Conservation (phyloP, 2,888 invertebrate species). For the Plutella xylostella region DNA sequence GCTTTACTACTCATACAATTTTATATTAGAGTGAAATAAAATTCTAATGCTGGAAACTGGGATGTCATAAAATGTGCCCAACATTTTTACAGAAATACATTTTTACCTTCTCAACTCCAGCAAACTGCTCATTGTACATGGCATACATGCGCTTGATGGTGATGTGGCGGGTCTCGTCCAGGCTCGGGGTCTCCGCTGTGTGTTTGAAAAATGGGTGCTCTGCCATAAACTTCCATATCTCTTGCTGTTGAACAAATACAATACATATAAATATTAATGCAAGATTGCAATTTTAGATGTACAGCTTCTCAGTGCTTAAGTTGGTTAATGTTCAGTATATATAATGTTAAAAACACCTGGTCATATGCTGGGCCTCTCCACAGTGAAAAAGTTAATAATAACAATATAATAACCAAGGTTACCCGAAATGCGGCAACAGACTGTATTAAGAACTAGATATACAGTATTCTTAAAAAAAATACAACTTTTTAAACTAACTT, state of each 20-base stretch:
- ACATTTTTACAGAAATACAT: neutral
- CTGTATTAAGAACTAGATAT: no score
- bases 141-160: conserved; percentile 72
- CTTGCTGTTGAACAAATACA: conserved; percentile 34
- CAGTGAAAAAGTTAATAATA: no score
- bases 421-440: no score
- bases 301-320: no score
- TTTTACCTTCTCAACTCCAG: conserved; percentile 66
- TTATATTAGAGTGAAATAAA: neutral
- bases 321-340: no score
- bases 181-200: conserved; percentile 71
- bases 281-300: no score
- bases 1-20: neutral
- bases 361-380: no score
- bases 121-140: conserved; percentile 74
- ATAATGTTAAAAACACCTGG: no score
- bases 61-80: neutral
- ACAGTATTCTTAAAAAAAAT: no score
- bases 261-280: conserved; percentile 9
- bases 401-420: no score
- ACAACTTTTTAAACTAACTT: no score
- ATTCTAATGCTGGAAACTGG: neutral
- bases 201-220: conserved; percentile 82
- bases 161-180: conserved; percentile 69
- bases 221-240: conserved; percentile 74